Conservation (phyloP, 2,888 invertebrate species). For the Aproaerema taeniolella region DNA sequence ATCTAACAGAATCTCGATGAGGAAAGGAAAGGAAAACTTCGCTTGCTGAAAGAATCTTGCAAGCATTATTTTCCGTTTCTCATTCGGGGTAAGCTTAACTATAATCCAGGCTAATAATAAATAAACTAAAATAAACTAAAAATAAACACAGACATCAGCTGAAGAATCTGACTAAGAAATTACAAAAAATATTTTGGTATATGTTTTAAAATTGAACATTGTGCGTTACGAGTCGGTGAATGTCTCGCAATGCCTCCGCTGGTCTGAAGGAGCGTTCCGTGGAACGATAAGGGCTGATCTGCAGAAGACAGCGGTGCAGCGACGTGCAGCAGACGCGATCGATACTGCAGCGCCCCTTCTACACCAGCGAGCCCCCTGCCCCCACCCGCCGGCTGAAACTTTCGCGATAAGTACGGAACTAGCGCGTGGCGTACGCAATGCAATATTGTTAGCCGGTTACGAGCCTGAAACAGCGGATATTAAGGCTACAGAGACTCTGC, state of each 20-base stretch:
- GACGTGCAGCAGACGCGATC: constrained; percentile 73
- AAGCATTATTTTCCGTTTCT: too few species aligned
- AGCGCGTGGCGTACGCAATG: constrained; percentile 76
- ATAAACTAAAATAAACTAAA: too few species aligned
- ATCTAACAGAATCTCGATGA: too few species aligned
- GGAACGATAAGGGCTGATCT: constrained; percentile 73
- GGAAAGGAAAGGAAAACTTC: too few species aligned
- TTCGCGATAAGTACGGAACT: constrained; percentile 76
- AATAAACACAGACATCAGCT: too few species aligned
- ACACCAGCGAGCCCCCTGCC: constrained; percentile 25
- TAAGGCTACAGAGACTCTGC: constrained; percentile 64
- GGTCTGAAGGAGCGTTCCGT: constrained; percentile 50
- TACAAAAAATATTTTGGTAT: too few species aligned
- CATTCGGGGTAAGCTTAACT: too few species aligned
- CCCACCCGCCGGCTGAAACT: constrained; percentile 60
- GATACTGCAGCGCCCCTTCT: constrained; percentile 57
- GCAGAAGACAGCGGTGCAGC: constrained; percentile 72
- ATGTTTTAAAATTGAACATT: too few species aligned
- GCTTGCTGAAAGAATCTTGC: too few species aligned
- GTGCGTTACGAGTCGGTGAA: too few species aligned
- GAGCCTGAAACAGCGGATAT: constrained; percentile 74
- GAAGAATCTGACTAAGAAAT: too few species aligned
- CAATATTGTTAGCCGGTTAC: constrained; percentile 76
- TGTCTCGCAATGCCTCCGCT: constrained; percentile 47
- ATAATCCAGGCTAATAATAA: too few species aligned